Base-by-base conservation (phyloP, 2,113 vertebrate genomes). In the Pycnonotus jocosus region DNA sequence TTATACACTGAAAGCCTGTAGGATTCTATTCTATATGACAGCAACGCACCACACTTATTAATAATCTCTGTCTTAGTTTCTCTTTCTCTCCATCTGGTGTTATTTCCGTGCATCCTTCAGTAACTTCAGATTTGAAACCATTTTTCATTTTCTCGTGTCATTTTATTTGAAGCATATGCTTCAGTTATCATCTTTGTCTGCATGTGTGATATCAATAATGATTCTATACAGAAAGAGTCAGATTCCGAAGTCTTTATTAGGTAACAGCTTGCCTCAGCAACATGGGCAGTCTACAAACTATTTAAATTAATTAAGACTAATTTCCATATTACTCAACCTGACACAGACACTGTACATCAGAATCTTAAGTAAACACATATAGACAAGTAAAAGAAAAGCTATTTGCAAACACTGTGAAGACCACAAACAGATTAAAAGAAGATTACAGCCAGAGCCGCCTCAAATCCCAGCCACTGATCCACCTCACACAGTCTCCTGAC, bases 131-230 rank as follows among this genome's bases (percentile, higher is more conserved):
- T 88, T 15, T 90, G 87, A 95, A 95, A 88, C 72, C 31, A 90
- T 88, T 95, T 96, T 61, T 95, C 91, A 83, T 94, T 92, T 91
- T 95, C 89, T 89, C 12, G 2, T 87, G 81, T 86, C 85, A 78
- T 88, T 93, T 95, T 78, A 69, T 91, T 71, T 92, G 74, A 93
- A 95, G 79, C 93, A 96, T 96, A 95, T 95, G 93, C 69, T 96
- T 81, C 80, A 81, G 68, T 88, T 93, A 91, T 65, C 86, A 92
- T 97, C 92, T 95, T 86, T 81, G 88, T 94, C 92, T 94, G 68
- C 60, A 96, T 88, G 82, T 93, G 96, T 93, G 85, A 86, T 90
- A 90, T 74, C 94, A 96, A 81, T 90, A 96, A 78, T 37, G 50
- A 68, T 90, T 82, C 90, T 78, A 81, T 88, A 94, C 76, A 80